These are phyloP conservation scores for Eupithecia abbreviata DNA, from an alignment of 2,888 invertebrate genomes.

Conservation along the genomic window DNA sequence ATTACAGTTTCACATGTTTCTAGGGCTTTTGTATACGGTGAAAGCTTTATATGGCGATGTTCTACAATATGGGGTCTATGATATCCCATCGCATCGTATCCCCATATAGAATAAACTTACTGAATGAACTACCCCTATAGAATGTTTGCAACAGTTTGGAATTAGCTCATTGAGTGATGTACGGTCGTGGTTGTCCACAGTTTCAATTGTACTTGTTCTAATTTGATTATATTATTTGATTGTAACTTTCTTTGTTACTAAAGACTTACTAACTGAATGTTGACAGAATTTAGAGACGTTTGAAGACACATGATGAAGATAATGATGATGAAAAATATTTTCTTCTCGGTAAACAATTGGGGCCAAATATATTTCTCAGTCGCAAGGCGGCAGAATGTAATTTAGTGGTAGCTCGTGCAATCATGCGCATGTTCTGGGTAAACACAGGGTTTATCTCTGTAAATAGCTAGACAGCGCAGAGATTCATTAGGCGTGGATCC, in stretches of 20 bases:
- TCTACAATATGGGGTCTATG: background rate
- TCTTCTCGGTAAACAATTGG: background rate
- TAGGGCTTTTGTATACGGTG: slow-evolving; percentile 49
- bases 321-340: background rate
- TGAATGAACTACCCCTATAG: no score
- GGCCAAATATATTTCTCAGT: slow-evolving; percentile 40
- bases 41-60: background rate
- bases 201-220: no score
- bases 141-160: no score
- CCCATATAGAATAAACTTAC: no score
- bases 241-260: no score
- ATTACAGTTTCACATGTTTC: slow-evolving; percentile 64
- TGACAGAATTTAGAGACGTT: background rate
- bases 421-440: slow-evolving; percentile 80
- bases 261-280: background rate
- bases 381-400: slow-evolving; percentile 64
- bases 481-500: slow-evolving; percentile 83
- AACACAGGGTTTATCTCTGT: slow-evolving; percentile 81
- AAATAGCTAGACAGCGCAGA: slow-evolving; percentile 80
- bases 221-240: no score
- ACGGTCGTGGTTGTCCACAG: no score
- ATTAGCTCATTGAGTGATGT: no score
- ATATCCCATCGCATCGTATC: background rate
- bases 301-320: background rate
- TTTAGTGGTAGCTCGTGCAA: slow-evolving; percentile 81